Conservation (phyloP, 1,140 invertebrate genomes). For the Cydia strobilella region DNA sequence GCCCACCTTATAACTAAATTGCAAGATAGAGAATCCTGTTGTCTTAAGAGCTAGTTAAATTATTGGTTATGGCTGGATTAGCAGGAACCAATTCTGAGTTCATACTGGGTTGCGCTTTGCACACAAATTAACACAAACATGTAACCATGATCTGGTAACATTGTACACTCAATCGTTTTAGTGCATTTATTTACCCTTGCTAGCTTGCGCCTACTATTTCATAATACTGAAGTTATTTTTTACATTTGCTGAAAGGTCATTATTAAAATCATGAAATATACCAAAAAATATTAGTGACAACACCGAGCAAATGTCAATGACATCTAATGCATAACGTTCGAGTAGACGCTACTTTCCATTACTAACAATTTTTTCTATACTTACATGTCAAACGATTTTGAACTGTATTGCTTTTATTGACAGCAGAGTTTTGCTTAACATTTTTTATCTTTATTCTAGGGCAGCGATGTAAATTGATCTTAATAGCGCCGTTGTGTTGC, state of each 20-base stretch:
- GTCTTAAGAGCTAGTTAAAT: no score
- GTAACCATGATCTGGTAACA: no score
- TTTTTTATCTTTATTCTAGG: not conserved
- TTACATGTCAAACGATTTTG: not conserved
- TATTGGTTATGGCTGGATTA: no score
- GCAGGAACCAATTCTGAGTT: no score
- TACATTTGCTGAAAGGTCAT: not conserved
- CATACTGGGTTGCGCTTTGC: no score
- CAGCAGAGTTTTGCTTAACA: not conserved
- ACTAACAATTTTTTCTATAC: not conserved
- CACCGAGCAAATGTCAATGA: slow-evolving; percentile 9
- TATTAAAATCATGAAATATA: not conserved
- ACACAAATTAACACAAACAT: no score
- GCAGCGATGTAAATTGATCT: not conserved
- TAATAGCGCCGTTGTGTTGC: not conserved
- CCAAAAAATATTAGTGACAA: not conserved
- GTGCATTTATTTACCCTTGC: no score
- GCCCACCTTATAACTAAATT: no score
- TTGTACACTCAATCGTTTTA: no score
- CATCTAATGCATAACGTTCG: not conserved
- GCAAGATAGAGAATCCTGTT: no score
- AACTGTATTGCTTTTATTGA: not conserved
- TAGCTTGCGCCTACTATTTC: no score
- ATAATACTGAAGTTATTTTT: not conserved
- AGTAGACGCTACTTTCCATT: not conserved